Base-by-base conservation (phyloP, 2,113 vertebrate genomes). In the Ardeotis arabs region DNA sequence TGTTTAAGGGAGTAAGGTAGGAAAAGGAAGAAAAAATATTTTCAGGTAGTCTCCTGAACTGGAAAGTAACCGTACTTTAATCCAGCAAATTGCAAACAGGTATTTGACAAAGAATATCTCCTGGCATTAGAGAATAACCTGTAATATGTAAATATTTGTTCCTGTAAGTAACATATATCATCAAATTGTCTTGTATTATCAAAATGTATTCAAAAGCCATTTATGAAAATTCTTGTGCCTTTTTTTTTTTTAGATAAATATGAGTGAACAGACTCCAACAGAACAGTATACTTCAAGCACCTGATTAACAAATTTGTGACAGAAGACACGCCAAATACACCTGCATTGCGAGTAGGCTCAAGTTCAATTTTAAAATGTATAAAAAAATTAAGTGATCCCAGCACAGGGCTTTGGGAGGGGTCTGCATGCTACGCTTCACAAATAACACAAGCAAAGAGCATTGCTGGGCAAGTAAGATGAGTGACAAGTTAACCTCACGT, bases 401-500 rank as follows among this genome's bases (percentile, higher is more conserved):
- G 35, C 20, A 72, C 9, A 33, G 16, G 10, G 28, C 35, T 80
- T 80, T 60, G 53, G 49, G 25, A 82, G 10, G 4, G 4, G 5
- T 45, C 37, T 23, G 17, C 1, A 6, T 3, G 2, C 37, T 29
- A 3, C 5, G 1, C 29, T 81, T 78, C 49, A 28, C 66, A 64
- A 93, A 25, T 8, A 56, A n/a, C 1, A 1, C 0, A 0, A 87
- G 44, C 31, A 24, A 81, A 70, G 25, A 21, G 19, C n/a, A 24
- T 0, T 14, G 15, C 21, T 8, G 1, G 9, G 52, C 27, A 31
- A 70, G 14, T 2, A 37, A 72, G 33, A 68, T 28, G 23, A 87
- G 5, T 19, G 4, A 55, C 15, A 47, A 74, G 19, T 33, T 56
- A 31, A 33, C 37, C 60, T 1, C 23, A 25, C 37, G 7, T 4